Percentiles rank a stretch among this genome's conserved stretches.
Evolutionary conservation across 1,140 invertebrate species (phyloP).

Genomic region (Eupristina koningsbergeri): DNA sequence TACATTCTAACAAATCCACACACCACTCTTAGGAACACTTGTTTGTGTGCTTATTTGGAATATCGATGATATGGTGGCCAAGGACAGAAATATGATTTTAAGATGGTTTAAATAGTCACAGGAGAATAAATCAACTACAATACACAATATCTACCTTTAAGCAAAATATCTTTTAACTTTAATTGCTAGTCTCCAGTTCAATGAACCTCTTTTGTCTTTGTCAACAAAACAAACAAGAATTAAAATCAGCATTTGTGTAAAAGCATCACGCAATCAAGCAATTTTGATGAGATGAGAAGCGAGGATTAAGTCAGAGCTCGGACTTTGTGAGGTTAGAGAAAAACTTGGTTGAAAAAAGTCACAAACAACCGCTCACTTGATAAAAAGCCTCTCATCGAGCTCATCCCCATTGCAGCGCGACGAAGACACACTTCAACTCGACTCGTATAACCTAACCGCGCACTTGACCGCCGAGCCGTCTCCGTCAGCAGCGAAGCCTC

Average conservation of each 20-base stretch:
- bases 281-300: background rate
- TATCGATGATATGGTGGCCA: conserved; percentile 2
- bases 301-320: too few relatives aligned
- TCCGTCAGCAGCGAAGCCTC: background rate
- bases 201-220: conserved; percentile 52
- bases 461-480: background rate
- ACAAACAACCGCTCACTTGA: background rate
- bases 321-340: too few relatives aligned
- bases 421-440: background rate
- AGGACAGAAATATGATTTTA: background rate
- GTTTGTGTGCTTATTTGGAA: background rate
- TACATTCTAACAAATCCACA: conserved; percentile 35
- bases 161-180: background rate
- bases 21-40: conserved; percentile 38
- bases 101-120: conserved; percentile 2
- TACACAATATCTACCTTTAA: background rate
- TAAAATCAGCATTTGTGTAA: background rate
- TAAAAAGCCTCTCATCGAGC: background rate
- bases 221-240: background rate
- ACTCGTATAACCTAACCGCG: background rate
- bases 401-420: background rate
- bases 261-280: too few relatives aligned
- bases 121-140: background rate
- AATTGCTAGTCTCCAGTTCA: conserved; percentile 46
- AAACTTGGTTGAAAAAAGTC: too few relatives aligned